A percentile compares a stretch with the other conserved stretches of the same genome.
Evolutionary conservation across 2,797 vertebrate genomes (phyloP).

Genomic region (Ispidina lecontei): DNA sequence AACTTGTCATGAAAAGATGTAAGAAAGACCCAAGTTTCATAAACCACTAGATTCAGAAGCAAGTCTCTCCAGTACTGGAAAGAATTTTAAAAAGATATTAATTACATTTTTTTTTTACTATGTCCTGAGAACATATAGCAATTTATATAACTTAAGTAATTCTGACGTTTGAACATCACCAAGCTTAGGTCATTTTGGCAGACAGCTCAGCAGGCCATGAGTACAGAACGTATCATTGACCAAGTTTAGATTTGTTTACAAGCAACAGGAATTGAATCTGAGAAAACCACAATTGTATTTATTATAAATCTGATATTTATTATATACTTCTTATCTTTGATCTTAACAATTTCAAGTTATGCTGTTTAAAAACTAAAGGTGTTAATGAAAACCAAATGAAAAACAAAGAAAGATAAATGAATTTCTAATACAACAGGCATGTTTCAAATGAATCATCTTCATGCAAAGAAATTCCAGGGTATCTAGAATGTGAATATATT

Average conservation of each 20-base stretch:
- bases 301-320: neutral
- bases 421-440: slow-evolving; percentile 38
- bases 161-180: neutral
- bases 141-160: neutral
- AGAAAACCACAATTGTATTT: neutral
- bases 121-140: neutral
- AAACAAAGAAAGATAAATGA: neutral
- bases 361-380: neutral
- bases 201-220: neutral
- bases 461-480: slow-evolving; percentile 28
- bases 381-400: neutral
- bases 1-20: neutral
- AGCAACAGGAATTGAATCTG: neutral
- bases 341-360: neutral
- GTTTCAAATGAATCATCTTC: slow-evolving; percentile 46
- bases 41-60: neutral
- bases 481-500: neutral
- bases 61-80: neutral
- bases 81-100: neutral
- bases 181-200: neutral
- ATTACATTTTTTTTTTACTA: neutral
- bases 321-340: neutral
- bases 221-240: neutral
- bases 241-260: neutral
- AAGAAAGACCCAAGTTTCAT: neutral